A percentile compares a stretch with the other conserved stretches of the same genome.
Evolutionary conservation across 2,797 vertebrate genomes (phyloP).

Genomic region (Agapornis canus): DNA sequence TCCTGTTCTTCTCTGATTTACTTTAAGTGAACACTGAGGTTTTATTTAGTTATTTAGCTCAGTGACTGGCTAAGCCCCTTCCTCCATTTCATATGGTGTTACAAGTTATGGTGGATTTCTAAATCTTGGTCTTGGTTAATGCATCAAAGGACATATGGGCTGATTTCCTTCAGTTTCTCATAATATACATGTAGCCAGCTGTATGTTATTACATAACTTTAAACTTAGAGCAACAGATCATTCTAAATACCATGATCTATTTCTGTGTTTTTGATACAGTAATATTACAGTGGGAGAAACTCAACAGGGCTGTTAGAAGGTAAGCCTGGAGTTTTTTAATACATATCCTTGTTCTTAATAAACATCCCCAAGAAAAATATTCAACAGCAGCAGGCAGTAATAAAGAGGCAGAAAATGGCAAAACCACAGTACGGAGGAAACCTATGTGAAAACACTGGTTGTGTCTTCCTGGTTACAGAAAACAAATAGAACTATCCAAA

Average conservation of each 20-base stretch:
- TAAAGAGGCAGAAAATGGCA: slow-evolving; percentile 79
- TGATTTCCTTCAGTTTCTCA: slow-evolving; percentile 64
- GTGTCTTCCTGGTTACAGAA: slow-evolving; percentile 86
- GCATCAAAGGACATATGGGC: slow-evolving; percentile 59
- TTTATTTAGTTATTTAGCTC: not conserved
- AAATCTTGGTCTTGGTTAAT: slow-evolving; percentile 57
- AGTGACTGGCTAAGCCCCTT: not conserved
- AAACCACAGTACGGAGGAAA: slow-evolving; percentile 79
- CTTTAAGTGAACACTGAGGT: not conserved
- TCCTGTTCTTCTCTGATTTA: not conserved
- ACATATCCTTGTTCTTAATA: slow-evolving; percentile 78
- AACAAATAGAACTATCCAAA: slow-evolving; percentile 82
- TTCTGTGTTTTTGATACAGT: slow-evolving; percentile 62
- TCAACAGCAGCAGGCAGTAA: slow-evolving; percentile 75
- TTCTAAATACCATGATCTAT: slow-evolving; percentile 49
- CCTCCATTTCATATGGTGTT: slow-evolving; percentile 16
- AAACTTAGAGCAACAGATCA: slow-evolving; percentile 62
- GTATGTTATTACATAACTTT: slow-evolving; percentile 67
- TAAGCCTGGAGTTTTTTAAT: slow-evolving; percentile 18
- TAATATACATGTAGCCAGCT: slow-evolving; percentile 57
- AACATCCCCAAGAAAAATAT: slow-evolving; percentile 76
- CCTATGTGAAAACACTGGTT: slow-evolving; percentile 82
- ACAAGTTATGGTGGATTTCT: slow-evolving; percentile 52
- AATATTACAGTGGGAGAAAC: slow-evolving; percentile 53
- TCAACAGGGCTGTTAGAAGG: slow-evolving; percentile 53